Conservation (phyloP, 2,888 invertebrate species). For the Drosophila koepferae region DNA sequence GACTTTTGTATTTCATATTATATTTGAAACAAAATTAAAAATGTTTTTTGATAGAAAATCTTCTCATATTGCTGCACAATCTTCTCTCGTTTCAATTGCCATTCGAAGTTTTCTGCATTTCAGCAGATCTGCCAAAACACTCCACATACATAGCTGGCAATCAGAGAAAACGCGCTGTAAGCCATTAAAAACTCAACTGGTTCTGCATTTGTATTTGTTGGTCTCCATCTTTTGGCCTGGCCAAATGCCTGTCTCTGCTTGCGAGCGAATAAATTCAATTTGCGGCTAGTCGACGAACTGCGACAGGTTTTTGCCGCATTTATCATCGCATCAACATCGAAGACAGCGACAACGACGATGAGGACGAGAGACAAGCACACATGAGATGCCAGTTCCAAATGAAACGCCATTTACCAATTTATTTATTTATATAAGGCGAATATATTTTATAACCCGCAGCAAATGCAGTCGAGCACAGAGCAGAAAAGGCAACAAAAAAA, state of each 20-base stretch:
- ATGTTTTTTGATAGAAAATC: not conserved
- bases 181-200: slow-evolving; percentile 64
- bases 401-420: slow-evolving; percentile 82
- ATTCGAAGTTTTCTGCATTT: slow-evolving; percentile 23
- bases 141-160: slow-evolving; percentile 61
- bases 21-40: too few species aligned
- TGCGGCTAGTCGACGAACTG: slow-evolving; percentile 69
- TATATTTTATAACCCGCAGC: slow-evolving; percentile 81
- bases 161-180: slow-evolving; percentile 59
- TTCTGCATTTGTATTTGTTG: slow-evolving; percentile 43
- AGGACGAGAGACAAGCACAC: slow-evolving; percentile 29
- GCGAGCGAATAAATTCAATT: slow-evolving; percentile 78
- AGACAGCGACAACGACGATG: slow-evolving; percentile 10
- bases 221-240: slow-evolving; percentile 33
- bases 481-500: slow-evolving; percentile 29
- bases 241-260: slow-evolving; percentile 56
- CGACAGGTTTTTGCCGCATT: slow-evolving; percentile 80
- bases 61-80: not conserved
- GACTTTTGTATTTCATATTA: too few species aligned
- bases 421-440: slow-evolving; percentile 81
- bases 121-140: slow-evolving; percentile 42
- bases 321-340: slow-evolving; percentile 74
- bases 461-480: slow-evolving; percentile 57
- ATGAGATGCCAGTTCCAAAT: slow-evolving; percentile 65
- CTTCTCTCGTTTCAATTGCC: not conserved